These are phyloP conservation scores for Cyprinella venusta DNA, from an alignment of 2,797 vertebrate genomes.

Conservation along the genomic window DNA sequence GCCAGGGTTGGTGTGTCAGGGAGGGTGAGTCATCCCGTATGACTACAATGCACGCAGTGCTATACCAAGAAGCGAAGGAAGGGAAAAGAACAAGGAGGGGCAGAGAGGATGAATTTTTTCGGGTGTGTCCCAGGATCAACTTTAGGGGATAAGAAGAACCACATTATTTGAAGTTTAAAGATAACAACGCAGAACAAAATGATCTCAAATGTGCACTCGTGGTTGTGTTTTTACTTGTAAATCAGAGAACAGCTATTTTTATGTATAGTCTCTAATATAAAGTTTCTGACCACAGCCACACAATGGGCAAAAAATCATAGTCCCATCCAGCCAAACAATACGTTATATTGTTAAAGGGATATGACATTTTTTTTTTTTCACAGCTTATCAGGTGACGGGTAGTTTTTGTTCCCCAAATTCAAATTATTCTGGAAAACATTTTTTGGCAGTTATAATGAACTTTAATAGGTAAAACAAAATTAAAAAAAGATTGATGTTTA, in stretches of 20 bases:
- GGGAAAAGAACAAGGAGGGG: slow-evolving; percentile 73
- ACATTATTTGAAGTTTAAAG: slow-evolving; percentile 53
- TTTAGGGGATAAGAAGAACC: slow-evolving; percentile 45
- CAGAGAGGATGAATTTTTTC: slow-evolving; percentile 52
- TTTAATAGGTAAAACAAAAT: not conserved
- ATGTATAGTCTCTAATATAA: slow-evolving; percentile 24
- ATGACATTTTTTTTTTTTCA: slow-evolving; percentile 60
- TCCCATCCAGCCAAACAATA: slow-evolving; percentile 62
- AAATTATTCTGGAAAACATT: not conserved
- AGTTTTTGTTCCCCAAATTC: slow-evolving; percentile 23
- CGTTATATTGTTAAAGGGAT: slow-evolving; percentile 63
- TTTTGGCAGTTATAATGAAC: not conserved
- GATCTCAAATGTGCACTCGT: slow-evolving; percentile 8
- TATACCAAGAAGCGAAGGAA: slow-evolving; percentile 66
- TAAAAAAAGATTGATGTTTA: not conserved
- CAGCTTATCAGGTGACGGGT: slow-evolving; percentile 63
- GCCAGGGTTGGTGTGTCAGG: slow-evolving; percentile 64
- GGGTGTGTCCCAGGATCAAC: slow-evolving; percentile 59
- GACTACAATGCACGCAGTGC: slow-evolving; percentile 75
- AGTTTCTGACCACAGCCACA: slow-evolving; percentile 50
- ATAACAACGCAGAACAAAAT: slow-evolving; percentile 33
- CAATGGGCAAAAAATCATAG: slow-evolving; percentile 32
- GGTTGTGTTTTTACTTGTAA: slow-evolving; percentile 27
- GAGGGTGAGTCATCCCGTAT: slow-evolving; percentile 76
- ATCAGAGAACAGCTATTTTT: slow-evolving; percentile 29